Conservation (phyloP, 1,140 invertebrate genomes). For the Microplitis mediator region DNA sequence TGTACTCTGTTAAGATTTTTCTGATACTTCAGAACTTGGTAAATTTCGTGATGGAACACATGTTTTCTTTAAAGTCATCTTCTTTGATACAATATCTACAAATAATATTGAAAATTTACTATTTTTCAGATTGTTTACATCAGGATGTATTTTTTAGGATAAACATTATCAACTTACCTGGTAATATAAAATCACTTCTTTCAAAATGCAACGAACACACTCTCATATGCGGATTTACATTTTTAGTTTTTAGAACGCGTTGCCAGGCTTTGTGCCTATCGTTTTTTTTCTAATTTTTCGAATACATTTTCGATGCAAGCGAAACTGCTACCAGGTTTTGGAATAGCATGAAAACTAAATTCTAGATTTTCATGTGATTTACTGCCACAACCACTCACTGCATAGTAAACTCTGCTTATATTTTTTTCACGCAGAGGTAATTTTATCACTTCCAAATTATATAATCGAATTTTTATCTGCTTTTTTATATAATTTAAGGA, state of each 20-base stretch:
- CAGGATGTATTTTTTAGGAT: background rate
- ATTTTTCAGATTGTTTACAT: background rate
- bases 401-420: too few species aligned
- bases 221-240: background rate
- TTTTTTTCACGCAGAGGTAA: too few species aligned
- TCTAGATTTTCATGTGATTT: conserved; percentile 1
- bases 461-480: too few species aligned
- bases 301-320: background rate
- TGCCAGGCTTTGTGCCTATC: background rate
- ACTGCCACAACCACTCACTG: background rate
- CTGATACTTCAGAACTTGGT: background rate
- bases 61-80: background rate
- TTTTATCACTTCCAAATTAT: too few species aligned
- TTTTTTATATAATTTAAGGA: too few species aligned
- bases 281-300: background rate
- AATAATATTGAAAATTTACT: background rate
- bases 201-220: background rate
- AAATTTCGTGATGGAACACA: background rate
- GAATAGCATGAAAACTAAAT: background rate
- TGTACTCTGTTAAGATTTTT: background rate
- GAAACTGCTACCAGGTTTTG: background rate
- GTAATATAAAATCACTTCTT: background rate
- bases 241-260: background rate
- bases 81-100: background rate
- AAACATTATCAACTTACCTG: background rate